Evolutionary conservation across 2,113 vertebrate genomes (phyloP).

Genomic region (Eubucco bourcierii): DNA sequence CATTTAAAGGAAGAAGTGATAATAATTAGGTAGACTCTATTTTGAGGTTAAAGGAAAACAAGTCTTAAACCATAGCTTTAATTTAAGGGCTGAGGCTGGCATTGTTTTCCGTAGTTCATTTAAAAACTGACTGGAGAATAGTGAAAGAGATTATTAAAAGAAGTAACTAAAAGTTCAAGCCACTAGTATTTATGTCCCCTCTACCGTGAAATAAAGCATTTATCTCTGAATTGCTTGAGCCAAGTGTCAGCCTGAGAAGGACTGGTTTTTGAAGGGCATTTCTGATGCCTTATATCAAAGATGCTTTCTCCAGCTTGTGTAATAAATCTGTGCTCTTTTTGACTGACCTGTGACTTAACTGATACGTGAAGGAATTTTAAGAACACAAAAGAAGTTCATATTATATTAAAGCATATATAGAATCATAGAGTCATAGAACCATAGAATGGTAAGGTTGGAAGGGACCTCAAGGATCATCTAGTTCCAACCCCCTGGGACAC

Average conservation of each 20-base stretch:
- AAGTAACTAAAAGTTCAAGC: slow-evolving; percentile 57
- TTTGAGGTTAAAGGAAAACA: slow-evolving; percentile 50
- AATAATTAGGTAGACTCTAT: slow-evolving; percentile 62
- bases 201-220: slow-evolving; percentile 46
- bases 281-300: slow-evolving; percentile 46
- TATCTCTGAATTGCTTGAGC: slow-evolving; percentile 37
- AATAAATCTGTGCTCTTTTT: background rate
- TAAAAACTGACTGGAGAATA: slow-evolving; percentile 44
- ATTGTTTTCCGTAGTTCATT: slow-evolving; percentile 46
- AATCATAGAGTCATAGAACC: no score
- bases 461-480: no score
- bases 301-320: slow-evolving; percentile 18
- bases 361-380: background rate
- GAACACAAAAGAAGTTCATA: background rate
- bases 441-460: no score
- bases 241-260: slow-evolving; percentile 41
- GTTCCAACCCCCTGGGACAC: no score
- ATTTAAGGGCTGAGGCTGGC: slow-evolving; percentile 43
- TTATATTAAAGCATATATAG: background rate
- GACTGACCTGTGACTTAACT: slow-evolving; percentile 19
- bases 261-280: slow-evolving; percentile 44
- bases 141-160: slow-evolving; percentile 56
- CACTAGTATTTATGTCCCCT: slow-evolving; percentile 41
- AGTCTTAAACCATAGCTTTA: slow-evolving; percentile 36
- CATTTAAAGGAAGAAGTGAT: slow-evolving; percentile 49